phyloP scores from a whole-genome alignment of 1,140 invertebrate species.

The Stegodyphus mimosarum region DNA sequence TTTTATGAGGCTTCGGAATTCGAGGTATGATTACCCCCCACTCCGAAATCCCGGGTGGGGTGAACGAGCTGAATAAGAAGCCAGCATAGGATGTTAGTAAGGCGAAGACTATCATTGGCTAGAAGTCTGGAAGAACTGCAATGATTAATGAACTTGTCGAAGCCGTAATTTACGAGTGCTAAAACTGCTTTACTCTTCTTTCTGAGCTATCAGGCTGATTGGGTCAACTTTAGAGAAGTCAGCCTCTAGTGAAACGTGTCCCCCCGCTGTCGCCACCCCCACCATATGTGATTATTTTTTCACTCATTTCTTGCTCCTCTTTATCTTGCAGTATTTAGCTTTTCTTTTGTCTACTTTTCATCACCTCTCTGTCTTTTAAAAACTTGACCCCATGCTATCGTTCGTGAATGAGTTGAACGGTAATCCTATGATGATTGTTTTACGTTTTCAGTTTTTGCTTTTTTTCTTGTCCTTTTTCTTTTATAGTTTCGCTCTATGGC shows the following conservation, averaged over 20 bases:
- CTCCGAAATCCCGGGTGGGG: background rate
- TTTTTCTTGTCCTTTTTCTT: background rate
- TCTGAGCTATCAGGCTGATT: conserved; percentile 4
- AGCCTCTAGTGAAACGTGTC: conserved; percentile 38
- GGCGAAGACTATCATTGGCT: conserved; percentile 22
- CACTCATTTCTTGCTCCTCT: conserved; percentile 13
- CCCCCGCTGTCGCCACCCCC: background rate
- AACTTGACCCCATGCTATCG: conserved; percentile 15
- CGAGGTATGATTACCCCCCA: background rate
- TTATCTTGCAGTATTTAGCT: conserved; percentile 15
- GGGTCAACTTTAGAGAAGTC: background rate
- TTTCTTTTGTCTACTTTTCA: conserved; percentile 27
- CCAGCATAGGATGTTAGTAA: background rate
- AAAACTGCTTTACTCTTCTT: conserved; percentile 3
- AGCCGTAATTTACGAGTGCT: conserved; percentile 53
- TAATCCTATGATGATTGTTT: conserved; percentile 20
- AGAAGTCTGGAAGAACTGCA: conserved; percentile 6
- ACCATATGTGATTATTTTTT: background rate
- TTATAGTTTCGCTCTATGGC: background rate
- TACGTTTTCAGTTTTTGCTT: background rate
- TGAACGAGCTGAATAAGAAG: background rate
- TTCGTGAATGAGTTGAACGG: conserved; percentile 22
- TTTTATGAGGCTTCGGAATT: background rate
- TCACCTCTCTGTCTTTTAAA: conserved; percentile 26
- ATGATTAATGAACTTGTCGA: conserved; percentile 57